Conservation (phyloP, 2,113 vertebrate genomes). For the Plecturocebus donacophilus region DNA sequence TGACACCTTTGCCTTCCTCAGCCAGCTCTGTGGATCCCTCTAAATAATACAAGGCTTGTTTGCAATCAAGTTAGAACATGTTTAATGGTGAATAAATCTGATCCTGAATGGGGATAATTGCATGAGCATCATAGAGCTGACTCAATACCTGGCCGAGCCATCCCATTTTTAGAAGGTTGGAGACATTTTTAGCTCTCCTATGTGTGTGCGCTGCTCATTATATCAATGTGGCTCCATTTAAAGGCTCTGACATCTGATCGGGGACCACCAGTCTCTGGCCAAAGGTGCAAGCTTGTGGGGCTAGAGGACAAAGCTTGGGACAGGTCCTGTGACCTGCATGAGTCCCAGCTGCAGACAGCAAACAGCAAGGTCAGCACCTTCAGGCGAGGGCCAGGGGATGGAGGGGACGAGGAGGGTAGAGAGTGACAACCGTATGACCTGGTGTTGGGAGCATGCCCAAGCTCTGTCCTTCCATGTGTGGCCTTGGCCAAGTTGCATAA, state of each 20-base stretch:
- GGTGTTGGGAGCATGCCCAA: not conserved
- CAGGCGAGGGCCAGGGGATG: rapidly evolving
- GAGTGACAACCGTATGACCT: not conserved
- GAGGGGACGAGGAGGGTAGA: rapidly evolving
- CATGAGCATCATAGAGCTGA: not conserved
- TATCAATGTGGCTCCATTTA: not conserved
- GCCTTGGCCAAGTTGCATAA: not conserved
- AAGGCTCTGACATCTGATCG: not conserved
- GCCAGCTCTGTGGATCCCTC: not conserved
- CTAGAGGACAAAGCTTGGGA: not conserved
- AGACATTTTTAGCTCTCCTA: conserved; percentile 54
- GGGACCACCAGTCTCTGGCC: not conserved
- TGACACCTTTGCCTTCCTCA: not conserved
- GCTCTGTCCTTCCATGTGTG: not conserved
- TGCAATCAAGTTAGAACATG: conserved; percentile 41
- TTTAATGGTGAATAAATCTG: conserved; percentile 29
- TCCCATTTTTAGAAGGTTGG: conserved; percentile 28
- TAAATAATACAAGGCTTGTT: conserved; percentile 31
- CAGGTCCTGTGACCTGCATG: not conserved
- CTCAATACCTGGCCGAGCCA: conserved; percentile 12
- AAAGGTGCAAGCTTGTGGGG: not conserved
- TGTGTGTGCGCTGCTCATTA: not conserved
- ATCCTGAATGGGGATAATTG: conserved; percentile 15
- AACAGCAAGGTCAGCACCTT: not conserved
- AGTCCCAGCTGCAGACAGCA: not conserved